phyloP scores from a whole-genome alignment of 2,797 vertebrate genomes.

The Selene dorsalis region DNA sequence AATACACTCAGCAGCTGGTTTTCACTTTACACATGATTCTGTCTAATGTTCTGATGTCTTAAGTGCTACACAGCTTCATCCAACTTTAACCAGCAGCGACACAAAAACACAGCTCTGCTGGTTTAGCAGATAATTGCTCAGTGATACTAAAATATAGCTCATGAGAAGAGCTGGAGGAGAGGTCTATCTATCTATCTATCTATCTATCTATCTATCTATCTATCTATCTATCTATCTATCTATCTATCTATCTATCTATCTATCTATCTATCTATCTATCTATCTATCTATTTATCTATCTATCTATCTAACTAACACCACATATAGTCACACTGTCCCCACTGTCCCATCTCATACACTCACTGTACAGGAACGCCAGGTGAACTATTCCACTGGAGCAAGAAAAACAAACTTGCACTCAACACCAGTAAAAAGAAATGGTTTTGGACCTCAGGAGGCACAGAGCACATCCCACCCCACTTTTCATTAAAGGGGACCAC shows the following conservation, averaged over 20 bases:
- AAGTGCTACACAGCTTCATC: constrained; percentile 41
- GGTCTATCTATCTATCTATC: not conserved
- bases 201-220: not conserved
- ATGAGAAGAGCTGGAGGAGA: not conserved
- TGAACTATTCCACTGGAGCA: too few species aligned
- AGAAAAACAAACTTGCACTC: too few species aligned
- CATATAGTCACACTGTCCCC: too few species aligned
- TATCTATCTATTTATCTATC: too few species aligned
- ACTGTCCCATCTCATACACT: too few species aligned
- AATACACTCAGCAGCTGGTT: constrained; percentile 28
- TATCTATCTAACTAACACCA: too few species aligned
- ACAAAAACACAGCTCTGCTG: constrained; percentile 27
- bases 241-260: too few species aligned
- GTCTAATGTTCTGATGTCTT: constrained; percentile 10
- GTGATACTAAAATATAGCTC: not conserved
- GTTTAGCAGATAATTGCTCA: not conserved
- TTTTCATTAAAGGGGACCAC: too few species aligned
- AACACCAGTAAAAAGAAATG: too few species aligned
- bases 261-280: not conserved
- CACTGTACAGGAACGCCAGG: too few species aligned
- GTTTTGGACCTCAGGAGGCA: too few species aligned
- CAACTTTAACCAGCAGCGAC: constrained; percentile 44
- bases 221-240: not conserved
- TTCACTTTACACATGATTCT: constrained; percentile 20
- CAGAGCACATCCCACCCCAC: too few species aligned